Conservation (phyloP, 1,140 invertebrate species). For the Cydia splendana region DNA sequence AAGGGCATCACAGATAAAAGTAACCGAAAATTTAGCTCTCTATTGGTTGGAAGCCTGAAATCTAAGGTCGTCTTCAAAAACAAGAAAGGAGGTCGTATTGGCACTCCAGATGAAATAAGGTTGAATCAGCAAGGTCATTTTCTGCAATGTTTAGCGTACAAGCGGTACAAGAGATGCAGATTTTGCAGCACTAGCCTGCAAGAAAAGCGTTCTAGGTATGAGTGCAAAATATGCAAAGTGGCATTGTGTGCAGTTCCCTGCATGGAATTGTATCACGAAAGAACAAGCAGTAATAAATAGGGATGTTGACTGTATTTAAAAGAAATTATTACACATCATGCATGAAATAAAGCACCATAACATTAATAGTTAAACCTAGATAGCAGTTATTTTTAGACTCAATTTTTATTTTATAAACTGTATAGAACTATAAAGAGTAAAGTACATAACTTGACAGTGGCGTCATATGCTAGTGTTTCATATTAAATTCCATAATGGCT, state of each 20-base stretch:
- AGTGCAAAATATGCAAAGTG: constrained; percentile 15
- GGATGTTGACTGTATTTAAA: too few species aligned
- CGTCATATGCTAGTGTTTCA: too few species aligned
- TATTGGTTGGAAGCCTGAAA: constrained; percentile 36
- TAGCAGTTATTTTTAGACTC: too few species aligned
- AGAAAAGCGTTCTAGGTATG: not conserved
- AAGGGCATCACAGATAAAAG: constrained; percentile 17
- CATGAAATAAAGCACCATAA: too few species aligned
- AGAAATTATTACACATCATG: too few species aligned
- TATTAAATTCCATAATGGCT: too few species aligned
- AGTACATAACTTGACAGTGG: too few species aligned
- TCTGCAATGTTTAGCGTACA: not conserved
- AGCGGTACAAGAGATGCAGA: not conserved
- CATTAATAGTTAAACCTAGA: too few species aligned
- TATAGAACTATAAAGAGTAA: too few species aligned
- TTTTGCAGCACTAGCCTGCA: constrained; percentile 20
- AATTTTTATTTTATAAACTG: too few species aligned
- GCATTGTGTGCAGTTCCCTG: constrained; percentile 22
- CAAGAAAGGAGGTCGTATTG: constrained; percentile 42
- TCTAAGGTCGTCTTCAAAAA: constrained; percentile 35
- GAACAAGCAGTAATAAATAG: too few species aligned
- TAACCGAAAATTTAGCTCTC: constrained; percentile 38
- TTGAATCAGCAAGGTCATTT: not conserved
- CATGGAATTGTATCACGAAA: constrained; percentile 13
- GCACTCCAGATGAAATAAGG: constrained; percentile 39